Evolutionary conservation across 2,113 vertebrate genomes (phyloP), one percentile per base, ranked within the genome.

Genomic region (Psittacus erithacus): DNA sequence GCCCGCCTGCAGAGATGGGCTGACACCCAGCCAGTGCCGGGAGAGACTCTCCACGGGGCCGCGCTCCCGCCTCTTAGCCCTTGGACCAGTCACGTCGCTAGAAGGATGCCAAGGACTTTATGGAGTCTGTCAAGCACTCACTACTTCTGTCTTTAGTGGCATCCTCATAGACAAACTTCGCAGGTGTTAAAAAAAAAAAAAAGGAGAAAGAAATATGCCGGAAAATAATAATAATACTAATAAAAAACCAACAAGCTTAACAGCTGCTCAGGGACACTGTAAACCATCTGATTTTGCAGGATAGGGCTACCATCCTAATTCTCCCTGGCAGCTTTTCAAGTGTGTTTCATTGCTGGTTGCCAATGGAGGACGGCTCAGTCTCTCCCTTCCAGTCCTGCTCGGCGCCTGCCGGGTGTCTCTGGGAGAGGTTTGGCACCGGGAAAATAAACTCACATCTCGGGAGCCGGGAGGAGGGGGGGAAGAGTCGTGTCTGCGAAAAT

Each of bases 251-350:
- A 82, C 80, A 90, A 95, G 96, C 92, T 55, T 71, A 94, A 95
- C 95, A 96, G 96, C 93, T 96, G 96, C 77, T 97, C 93, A 70
- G 93, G 80, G 87, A 96, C 92, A 93, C 84, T 95, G 90, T n/a
- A 93, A 95, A 96, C 83, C 93, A 96, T 95, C 87, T 97, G 97
- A 95, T 96, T 96, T 93, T 95, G 92, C 92, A 95, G 95, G 93
- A 80, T 75, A 90, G 76, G 85, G 94, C 82, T 69, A 75, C 65
- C 64, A 74, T 76, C 91, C 86, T 93, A 80, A 73, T 92, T 83
- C 88, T 90, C 78, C 59, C 94, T 96, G 92, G 95, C 93, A 95
- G 85, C 76, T 95, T 95, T 97, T 93, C 97, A 97, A 93, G 93
- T 12, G 91, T 33, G 65, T 93, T 93, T 96, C 95, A 62, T 63